Conservation (phyloP, 2,113 vertebrate species). For the Rhadina sibilatrix region DNA sequence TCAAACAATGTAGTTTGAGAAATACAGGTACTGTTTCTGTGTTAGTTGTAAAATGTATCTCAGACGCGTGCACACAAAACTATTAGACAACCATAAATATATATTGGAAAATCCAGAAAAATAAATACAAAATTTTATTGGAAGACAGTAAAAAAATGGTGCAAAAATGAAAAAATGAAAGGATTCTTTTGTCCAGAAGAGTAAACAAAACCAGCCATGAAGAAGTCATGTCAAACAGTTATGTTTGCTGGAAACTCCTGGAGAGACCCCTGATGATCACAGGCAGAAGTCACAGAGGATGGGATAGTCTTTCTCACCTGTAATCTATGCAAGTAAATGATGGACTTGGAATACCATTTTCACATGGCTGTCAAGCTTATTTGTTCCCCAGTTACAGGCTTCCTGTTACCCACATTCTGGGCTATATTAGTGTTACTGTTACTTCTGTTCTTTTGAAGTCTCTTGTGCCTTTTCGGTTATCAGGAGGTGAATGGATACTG, state of each 20-base stretch:
- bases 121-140: neutral
- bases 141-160: neutral
- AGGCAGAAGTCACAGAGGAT: neutral
- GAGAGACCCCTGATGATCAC: neutral
- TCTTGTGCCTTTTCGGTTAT: neutral
- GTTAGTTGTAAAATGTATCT: neutral
- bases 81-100: neutral
- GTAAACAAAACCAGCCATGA: neutral
- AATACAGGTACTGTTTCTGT: neutral
- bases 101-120: neutral
- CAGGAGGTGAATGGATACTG: neutral
- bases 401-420: neutral
- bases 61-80: neutral
- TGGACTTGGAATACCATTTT: neutral
- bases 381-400: neutral
- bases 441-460: neutral
- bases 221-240: neutral
- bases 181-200: neutral
- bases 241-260: rapidly evolving
- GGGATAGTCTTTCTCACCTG: neutral
- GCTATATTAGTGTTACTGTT: neutral
- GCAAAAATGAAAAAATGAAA: neutral
- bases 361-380: neutral
- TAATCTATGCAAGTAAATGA: neutral
- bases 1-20: neutral